Percentiles rank a stretch among this genome's conserved stretches.
Conservation (phyloP, 2,888 invertebrate genomes). For the Dicyrtoma fusca region DNA sequence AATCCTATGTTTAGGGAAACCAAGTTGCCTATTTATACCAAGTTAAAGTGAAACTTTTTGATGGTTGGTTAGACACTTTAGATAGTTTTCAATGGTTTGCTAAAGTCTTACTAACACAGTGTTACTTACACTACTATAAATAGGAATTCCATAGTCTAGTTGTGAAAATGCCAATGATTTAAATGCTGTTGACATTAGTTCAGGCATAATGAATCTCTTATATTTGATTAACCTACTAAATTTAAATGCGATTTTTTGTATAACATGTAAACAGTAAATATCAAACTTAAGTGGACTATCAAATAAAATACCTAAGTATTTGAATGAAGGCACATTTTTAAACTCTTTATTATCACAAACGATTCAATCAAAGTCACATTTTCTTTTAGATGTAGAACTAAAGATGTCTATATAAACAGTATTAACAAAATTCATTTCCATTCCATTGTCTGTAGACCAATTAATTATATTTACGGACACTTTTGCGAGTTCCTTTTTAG, state of each 20-base stretch:
- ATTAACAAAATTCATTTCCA: no score
- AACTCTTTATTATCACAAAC: neutral
- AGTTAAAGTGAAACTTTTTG: neutral
- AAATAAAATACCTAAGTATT: neutral
- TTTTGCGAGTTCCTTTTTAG: no score
- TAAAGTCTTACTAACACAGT: neutral
- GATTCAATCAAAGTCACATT: neutral
- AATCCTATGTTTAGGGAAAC: neutral
- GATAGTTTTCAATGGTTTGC: neutral
- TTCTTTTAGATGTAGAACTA: no score
- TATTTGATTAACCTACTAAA: neutral
- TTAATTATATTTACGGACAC: no score
- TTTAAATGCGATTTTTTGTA: neutral
- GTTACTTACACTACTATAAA: neutral
- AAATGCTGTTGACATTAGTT: neutral
- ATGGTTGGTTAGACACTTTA: neutral
- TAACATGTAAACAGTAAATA: neutral
- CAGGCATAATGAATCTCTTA: neutral
- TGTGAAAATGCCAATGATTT: neutral
- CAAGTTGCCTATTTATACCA: neutral
- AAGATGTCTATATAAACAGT: no score
- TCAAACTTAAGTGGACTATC: neutral
- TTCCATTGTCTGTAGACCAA: no score
- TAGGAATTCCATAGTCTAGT: neutral
- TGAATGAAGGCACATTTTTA: neutral